Conservation (phyloP, 1,140 invertebrate species). For the Monomorium pharaonis region DNA sequence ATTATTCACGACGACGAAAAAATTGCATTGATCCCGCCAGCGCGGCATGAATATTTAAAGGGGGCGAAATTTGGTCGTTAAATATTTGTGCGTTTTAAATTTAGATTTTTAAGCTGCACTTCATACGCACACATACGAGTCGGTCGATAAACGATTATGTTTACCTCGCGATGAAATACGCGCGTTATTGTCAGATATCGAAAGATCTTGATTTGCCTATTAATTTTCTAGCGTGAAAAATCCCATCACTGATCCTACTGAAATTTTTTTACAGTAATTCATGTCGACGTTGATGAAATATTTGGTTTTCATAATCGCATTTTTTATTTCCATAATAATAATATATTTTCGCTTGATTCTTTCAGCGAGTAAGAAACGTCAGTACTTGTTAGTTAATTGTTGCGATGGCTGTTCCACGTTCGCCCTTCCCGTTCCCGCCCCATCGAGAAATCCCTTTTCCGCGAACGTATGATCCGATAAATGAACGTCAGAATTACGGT, state of each 20-base stretch:
- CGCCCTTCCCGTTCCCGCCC: neutral
- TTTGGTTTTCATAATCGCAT: too few relatives aligned
- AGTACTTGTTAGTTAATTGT: neutral
- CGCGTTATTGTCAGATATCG: neutral
- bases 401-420: neutral
- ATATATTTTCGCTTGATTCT: too few relatives aligned
- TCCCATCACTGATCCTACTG: neutral
- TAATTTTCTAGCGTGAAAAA: neutral
- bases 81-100: conserved; percentile 6
- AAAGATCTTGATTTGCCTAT: neutral
- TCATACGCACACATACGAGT: neutral
- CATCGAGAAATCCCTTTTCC: neutral
- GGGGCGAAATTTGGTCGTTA: neutral
- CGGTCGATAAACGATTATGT: neutral
- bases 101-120: neutral
- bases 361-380: too few relatives aligned
- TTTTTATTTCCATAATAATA: too few relatives aligned
- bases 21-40: neutral
- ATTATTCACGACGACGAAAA: conserved; percentile 6
- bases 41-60: conserved; percentile 1
- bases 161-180: neutral
- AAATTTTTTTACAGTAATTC: too few relatives aligned
- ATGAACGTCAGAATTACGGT: conserved; percentile 15
- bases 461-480: conserved; percentile 25
- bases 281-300: too few relatives aligned